Percentiles rank a stretch among this genome's conserved stretches.
Conservation (phyloP, 1,140 invertebrate genomes). For the Heterodera carotae region DNA sequence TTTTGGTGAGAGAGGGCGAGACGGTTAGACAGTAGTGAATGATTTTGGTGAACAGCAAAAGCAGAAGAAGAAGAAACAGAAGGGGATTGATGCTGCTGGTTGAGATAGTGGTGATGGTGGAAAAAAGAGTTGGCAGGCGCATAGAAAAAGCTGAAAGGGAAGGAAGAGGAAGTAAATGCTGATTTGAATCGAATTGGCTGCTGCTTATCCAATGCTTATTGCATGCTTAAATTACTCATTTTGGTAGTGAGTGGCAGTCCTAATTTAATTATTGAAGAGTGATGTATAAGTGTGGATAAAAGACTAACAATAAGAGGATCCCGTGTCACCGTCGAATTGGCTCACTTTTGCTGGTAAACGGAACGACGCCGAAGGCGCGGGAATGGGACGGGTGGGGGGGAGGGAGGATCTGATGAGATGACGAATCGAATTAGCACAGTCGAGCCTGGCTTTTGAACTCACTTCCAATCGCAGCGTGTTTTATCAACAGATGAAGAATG, state of each 20-base stretch:
- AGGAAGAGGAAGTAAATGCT: not conserved
- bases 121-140: not conserved
- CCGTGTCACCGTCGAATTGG: too few species aligned
- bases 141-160: not conserved
- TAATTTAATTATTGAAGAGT: too few species aligned
- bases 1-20: slow-evolving; percentile 16
- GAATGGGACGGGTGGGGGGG: not conserved
- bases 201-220: too few species aligned
- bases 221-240: too few species aligned
- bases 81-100: not conserved
- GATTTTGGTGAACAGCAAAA: not conserved
- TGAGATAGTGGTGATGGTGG: not conserved
- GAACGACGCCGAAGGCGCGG: not conserved
- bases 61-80: not conserved
- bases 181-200: too few species aligned
- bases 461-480: not conserved
- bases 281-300: too few species aligned
- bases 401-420: not conserved
- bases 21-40: too few species aligned
- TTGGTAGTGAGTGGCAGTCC: too few species aligned
- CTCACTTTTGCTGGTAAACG: not conserved
- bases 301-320: too few species aligned
- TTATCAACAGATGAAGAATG: not conserved
- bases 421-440: not conserved
- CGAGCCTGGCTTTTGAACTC: not conserved